Base-by-base conservation (phyloP, 2,113 vertebrate genomes). In the Catharus minimus region DNA sequence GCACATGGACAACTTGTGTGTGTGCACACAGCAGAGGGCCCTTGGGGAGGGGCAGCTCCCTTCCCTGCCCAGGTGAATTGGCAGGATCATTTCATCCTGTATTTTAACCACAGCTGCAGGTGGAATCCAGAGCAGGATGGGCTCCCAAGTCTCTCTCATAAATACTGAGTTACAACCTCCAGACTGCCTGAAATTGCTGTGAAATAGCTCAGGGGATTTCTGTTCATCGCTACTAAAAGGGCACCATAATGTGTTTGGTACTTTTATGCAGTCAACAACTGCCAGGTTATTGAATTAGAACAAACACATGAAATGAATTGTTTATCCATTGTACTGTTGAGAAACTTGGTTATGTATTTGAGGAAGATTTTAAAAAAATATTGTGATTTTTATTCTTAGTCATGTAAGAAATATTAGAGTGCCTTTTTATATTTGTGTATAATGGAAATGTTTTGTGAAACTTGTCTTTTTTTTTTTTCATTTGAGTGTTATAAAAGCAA, bases 401-500 rank as follows among this genome's bases (percentile, higher is more conserved):
- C 95, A 86, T 95, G 95, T 96, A 94, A 94, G 94, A 97, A 97
- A 97, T 94, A 93, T 97, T 97, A 97, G 97, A 97, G 97, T 97
- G 97, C 98, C 98, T 98, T 98, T 98, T 97, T 96, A 97, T 97
- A 98, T 97, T 96, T 98, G 97, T 97, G 97, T 97, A 97, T 97
- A 92, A 97, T 95, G 95, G 94, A 96, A 96, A 94, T 88, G 95
- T 97, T 97, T 97, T 95, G 96, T 97, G 97, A 95, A 94, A 95
- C 71, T 92, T 78, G 75, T 95, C 91, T 90, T 78, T 79, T 91
- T 66, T 64, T 64, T 95, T 89, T 95, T 96, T 93, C 46, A 47
- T 86, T 96, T 95, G 91, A 97, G 95, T 98, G 95, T 97, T 97
- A 96, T 75, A 91, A 96, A 97, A 98, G 97, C 98, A 98, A 98